Evolutionary conservation across 2,113 vertebrate species (phyloP).

Genomic region (Symphodus melops): DNA sequence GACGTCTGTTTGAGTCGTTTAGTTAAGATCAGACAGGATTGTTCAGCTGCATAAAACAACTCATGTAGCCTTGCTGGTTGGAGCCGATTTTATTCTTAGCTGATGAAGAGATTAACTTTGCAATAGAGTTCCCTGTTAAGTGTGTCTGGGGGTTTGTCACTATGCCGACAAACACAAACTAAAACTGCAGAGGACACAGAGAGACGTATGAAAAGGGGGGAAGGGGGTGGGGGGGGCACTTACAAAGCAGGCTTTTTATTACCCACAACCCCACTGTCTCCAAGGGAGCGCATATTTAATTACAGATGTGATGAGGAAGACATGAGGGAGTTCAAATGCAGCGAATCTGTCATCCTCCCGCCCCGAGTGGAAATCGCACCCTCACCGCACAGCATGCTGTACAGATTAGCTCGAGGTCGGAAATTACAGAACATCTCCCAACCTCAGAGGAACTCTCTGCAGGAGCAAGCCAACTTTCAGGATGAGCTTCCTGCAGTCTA

Average conservation of each 20-base stretch:
- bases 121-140: slow-evolving; percentile 38
- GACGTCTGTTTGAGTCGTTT: slow-evolving; percentile 27
- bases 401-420: slow-evolving; percentile 71
- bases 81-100: slow-evolving; percentile 32
- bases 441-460: slow-evolving; percentile 67
- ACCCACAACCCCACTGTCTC: slow-evolving; percentile 62
- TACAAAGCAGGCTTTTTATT: slow-evolving; percentile 65
- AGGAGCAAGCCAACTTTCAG: slow-evolving; percentile 47
- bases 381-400: slow-evolving; percentile 71
- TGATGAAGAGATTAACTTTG: slow-evolving; percentile 45
- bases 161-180: slow-evolving; percentile 53
- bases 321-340: slow-evolving; percentile 66
- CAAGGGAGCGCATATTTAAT: slow-evolving; percentile 73
- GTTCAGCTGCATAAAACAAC: slow-evolving; percentile 20
- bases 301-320: slow-evolving; percentile 70
- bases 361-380: slow-evolving; percentile 61
- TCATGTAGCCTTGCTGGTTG: background rate
- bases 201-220: background rate
- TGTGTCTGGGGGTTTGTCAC: slow-evolving; percentile 55
- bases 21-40: slow-evolving; percentile 16
- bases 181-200: slow-evolving; percentile 22
- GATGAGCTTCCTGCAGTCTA: slow-evolving; percentile 49
- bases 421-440: slow-evolving; percentile 77
- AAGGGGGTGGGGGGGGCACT: slow-evolving; percentile 1
- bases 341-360: slow-evolving; percentile 49